Evolutionary conservation across 2,888 invertebrate species (phyloP).

Genomic region (Amiota minor): DNA sequence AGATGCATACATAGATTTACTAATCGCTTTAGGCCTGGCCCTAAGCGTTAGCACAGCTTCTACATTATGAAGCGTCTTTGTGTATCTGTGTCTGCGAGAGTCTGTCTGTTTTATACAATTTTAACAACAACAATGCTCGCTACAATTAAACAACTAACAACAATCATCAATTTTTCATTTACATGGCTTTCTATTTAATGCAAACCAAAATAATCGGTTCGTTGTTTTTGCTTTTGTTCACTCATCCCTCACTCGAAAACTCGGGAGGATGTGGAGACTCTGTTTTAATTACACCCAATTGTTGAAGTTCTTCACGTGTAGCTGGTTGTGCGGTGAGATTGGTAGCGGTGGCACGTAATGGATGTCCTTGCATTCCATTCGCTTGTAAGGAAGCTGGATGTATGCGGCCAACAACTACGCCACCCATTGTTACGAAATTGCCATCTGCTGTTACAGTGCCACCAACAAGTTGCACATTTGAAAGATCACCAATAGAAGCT

Average conservation of each 20-base stretch:
- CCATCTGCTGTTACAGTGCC: constrained; percentile 69
- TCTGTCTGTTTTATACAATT: constrained; percentile 50
- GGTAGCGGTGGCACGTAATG: constrained; percentile 44
- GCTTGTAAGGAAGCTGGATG: constrained; percentile 45
- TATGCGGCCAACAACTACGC: constrained; percentile 68
- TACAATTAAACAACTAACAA: constrained; percentile 69
- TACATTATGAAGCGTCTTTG: constrained; percentile 57
- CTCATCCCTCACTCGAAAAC: constrained; percentile 65
- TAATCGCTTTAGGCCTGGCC: constrained; percentile 23
- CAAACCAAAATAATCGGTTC: neutral
- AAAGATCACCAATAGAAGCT: constrained; percentile 62
- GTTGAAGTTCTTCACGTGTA: constrained; percentile 60
- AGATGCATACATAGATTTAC: too few species aligned
- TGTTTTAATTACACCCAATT: constrained; percentile 67
- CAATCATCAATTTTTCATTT: constrained; percentile 43
- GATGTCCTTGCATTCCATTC: constrained; percentile 47
- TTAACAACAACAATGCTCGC: constrained; percentile 64
- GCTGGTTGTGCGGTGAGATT: constrained; percentile 44
- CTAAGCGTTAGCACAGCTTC: constrained; percentile 46
- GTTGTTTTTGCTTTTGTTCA: constrained; percentile 45
- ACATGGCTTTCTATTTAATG: neutral
- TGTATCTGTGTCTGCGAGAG: constrained; percentile 50
- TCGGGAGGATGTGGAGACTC: constrained; percentile 53
- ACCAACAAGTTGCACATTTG: constrained; percentile 60
- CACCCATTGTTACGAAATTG: constrained; percentile 70